Percentiles rank a stretch among this genome's conserved stretches.
Evolutionary conservation across 2,888 invertebrate species (phyloP).

Genomic region (Cephus rjabovi): DNA sequence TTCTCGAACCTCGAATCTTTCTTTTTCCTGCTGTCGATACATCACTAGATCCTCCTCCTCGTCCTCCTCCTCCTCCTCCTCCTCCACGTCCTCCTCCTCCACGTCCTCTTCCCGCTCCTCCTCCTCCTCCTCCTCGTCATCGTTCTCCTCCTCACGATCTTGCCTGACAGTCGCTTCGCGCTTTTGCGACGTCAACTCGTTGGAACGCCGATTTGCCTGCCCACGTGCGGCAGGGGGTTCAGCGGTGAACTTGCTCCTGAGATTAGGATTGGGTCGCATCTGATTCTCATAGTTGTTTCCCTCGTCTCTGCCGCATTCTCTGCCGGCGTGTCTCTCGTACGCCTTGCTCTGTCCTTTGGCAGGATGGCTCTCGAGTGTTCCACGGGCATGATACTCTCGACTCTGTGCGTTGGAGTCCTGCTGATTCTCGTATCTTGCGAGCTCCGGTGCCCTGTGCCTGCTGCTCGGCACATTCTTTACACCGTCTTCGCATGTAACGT

Average conservation of each 20-base stretch:
- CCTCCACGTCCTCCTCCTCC: slow-evolving; percentile 52
- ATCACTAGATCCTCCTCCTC: slow-evolving; percentile 43
- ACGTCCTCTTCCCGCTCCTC: slow-evolving; percentile 43
- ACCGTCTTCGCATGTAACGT: slow-evolving; percentile 9
- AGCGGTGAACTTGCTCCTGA: slow-evolving; percentile 34
- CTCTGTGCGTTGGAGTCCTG: slow-evolving; percentile 27
- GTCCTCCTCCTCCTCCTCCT: slow-evolving; percentile 48
- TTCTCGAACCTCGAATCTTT: not conserved
- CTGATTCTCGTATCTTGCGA: slow-evolving; percentile 8
- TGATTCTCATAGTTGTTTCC: slow-evolving; percentile 49
- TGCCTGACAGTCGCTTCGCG: slow-evolving; percentile 21
- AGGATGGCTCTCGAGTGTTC: not conserved
- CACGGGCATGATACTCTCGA: not conserved
- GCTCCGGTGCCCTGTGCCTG: not conserved
- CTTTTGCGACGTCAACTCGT: no score
- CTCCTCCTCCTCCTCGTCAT: slow-evolving; percentile 10
- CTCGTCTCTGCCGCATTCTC: slow-evolving; percentile 13
- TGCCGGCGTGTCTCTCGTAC: slow-evolving; percentile 13
- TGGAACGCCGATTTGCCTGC: not conserved
- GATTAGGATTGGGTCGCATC: slow-evolving; percentile 34
- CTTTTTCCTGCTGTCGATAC: slow-evolving; percentile 19
- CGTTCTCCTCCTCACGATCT: slow-evolving; percentile 35
- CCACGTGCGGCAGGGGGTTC: slow-evolving; percentile 22
- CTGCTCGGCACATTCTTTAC: not conserved
- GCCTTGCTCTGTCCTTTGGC: no score